These are phyloP conservation scores for Pachyramphus minor DNA, from an alignment of 2,113 vertebrate genomes.

Conservation along the genomic window DNA sequence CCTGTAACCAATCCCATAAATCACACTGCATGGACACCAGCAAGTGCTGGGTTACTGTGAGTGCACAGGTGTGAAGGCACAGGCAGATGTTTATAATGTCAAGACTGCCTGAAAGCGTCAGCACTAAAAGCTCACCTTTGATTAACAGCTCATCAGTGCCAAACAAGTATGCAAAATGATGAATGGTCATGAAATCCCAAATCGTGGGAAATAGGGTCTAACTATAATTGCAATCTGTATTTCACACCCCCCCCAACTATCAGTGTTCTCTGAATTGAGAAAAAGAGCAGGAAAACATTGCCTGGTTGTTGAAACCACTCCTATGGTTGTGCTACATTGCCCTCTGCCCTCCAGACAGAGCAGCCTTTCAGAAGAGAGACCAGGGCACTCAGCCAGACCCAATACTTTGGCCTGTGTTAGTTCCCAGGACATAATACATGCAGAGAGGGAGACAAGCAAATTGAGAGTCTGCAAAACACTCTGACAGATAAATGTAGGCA, in stretches of 20 bases:
- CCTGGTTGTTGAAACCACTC: not conserved
- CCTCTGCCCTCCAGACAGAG: conserved; percentile 33
- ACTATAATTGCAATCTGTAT: not conserved
- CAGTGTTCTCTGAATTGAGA: not conserved
- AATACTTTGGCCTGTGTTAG: not conserved
- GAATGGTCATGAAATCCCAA: not conserved
- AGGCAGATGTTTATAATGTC: not conserved
- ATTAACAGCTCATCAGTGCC: not conserved
- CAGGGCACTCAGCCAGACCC: not conserved
- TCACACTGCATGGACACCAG: not conserved
- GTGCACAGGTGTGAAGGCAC: not conserved
- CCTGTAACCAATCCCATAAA: not conserved
- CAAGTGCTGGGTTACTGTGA: not conserved
- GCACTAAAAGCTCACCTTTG: not conserved
- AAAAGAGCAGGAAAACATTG: not conserved
- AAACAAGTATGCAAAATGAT: not conserved
- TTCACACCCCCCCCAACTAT: not conserved
- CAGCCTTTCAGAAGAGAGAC: not conserved
- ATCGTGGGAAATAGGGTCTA: not conserved
- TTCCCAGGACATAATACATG: not conserved
- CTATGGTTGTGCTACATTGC: not conserved
- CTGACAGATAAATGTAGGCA: not conserved
- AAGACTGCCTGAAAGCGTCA: not conserved
- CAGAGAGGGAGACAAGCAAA: not conserved
- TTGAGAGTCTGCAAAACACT: not conserved